These are phyloP conservation scores for Amblyornis subalaris DNA, from an alignment of 2,113 vertebrate genomes.

Conservation along the genomic window DNA sequence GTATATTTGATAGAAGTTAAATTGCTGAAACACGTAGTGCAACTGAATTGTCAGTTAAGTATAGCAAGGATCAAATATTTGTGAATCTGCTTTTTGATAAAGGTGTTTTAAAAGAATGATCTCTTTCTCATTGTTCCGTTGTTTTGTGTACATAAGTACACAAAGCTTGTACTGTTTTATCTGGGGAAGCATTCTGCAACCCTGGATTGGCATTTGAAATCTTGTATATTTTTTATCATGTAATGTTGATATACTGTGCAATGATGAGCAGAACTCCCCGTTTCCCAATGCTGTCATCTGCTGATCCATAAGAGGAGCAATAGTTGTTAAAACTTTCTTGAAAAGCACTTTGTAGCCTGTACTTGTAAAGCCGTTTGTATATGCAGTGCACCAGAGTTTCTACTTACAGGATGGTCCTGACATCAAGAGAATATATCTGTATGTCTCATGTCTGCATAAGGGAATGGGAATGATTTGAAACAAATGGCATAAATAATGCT, in stretches of 20 bases:
- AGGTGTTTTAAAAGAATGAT: neutral
- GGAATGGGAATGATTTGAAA: neutral
- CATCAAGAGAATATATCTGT: neutral
- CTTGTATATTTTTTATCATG: neutral
- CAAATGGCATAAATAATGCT: neutral
- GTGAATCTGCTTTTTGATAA: neutral
- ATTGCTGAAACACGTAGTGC: neutral
- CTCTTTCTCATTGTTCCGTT: neutral
- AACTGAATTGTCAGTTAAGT: neutral
- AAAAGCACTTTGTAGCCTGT: neutral
- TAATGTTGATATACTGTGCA: neutral
- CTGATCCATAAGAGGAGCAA: neutral
- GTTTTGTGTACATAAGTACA: neutral
- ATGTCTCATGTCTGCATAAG: neutral
- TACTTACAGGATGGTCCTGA: neutral
- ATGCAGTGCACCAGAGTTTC: neutral
- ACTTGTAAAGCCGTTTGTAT: neutral
- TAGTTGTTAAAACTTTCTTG: neutral
- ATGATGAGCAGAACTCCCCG: neutral
- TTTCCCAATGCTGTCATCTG: neutral
- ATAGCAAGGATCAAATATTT: neutral
- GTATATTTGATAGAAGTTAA: neutral
- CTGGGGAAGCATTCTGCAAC: neutral
- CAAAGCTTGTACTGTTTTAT: neutral
- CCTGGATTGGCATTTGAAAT: neutral